Conservation (phyloP, 2,888 invertebrate genomes). For the Erebia epiphron region DNA sequence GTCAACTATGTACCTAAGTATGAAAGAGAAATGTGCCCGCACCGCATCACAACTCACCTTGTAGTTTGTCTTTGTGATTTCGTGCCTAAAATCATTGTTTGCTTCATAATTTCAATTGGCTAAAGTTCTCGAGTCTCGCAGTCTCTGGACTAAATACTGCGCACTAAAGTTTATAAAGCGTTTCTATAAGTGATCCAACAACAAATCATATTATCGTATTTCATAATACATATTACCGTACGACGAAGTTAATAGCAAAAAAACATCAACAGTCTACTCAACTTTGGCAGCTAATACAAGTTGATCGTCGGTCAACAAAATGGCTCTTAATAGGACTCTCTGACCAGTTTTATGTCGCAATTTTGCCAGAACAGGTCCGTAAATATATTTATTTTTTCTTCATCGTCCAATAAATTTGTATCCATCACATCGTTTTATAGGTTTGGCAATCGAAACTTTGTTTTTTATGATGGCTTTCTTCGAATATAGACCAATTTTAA, state of each 20-base stretch:
- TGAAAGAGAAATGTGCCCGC: too few species aligned
- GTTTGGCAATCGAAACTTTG: conserved; percentile 25
- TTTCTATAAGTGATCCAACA: too few species aligned
- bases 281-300: conserved; percentile 20
- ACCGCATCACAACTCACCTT: too few species aligned
- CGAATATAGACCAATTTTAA: conserved; percentile 11
- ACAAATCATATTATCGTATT: too few species aligned
- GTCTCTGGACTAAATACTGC: too few species aligned
- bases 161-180: too few species aligned
- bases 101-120: too few species aligned
- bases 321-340: conserved; percentile 30
- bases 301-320: conserved; percentile 33
- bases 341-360: conserved; percentile 33
- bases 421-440: conserved; percentile 13
- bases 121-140: too few species aligned
- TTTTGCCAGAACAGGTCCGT: conserved; percentile 25
- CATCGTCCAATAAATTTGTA: conserved; percentile 29
- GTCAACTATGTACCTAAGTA: too few species aligned
- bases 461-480: conserved; percentile 21
- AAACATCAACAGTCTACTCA: conserved; percentile 26
- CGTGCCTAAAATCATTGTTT: too few species aligned
- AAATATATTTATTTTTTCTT: conserved; percentile 31
- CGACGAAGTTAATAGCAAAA: conserved; percentile 19
- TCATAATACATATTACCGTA: neutral
- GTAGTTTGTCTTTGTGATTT: too few species aligned